Conservation (phyloP, 1,140 invertebrate species). For the Holcopasites calliopsidis region DNA sequence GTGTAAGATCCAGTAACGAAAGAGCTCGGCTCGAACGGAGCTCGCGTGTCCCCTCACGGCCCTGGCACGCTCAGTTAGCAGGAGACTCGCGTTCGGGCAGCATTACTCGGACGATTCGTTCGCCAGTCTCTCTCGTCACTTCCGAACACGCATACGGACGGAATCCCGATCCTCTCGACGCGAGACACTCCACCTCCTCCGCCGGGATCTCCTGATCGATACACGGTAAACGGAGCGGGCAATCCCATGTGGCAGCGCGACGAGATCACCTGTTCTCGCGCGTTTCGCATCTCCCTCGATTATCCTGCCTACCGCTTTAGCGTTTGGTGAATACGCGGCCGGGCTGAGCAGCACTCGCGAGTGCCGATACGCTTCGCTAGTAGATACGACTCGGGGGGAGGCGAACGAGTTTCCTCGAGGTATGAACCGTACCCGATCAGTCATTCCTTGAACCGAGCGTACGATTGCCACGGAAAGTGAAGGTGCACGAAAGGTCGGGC, state of each 20-base stretch:
- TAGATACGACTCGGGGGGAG: background rate
- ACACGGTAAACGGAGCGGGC: background rate
- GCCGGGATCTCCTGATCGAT: background rate
- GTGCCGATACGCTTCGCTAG: background rate
- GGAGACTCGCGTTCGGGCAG: constrained; percentile 75
- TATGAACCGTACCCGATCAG: background rate
- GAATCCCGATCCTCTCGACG: background rate
- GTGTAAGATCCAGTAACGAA: constrained; percentile 64
- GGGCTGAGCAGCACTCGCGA: background rate
- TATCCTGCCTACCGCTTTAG: background rate
- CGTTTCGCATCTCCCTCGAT: background rate
- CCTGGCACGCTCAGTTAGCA: constrained; percentile 73
- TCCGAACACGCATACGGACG: background rate
- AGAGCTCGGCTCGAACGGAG: constrained; percentile 43
- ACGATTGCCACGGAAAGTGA: too few species aligned
- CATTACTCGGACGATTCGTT: constrained; percentile 53
- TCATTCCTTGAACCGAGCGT: too few species aligned
- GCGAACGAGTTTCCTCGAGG: background rate
- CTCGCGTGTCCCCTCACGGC: constrained; percentile 58
- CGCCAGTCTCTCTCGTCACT: background rate
- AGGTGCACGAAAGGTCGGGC: too few species aligned
- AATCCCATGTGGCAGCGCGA: constrained; percentile 23
- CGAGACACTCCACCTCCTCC: background rate
- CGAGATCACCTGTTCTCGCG: too few species aligned
- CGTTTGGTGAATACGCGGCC: background rate